Evolutionary conservation across 2,113 vertebrate species (phyloP).

Genomic region (Pituophis catenifer): DNA sequence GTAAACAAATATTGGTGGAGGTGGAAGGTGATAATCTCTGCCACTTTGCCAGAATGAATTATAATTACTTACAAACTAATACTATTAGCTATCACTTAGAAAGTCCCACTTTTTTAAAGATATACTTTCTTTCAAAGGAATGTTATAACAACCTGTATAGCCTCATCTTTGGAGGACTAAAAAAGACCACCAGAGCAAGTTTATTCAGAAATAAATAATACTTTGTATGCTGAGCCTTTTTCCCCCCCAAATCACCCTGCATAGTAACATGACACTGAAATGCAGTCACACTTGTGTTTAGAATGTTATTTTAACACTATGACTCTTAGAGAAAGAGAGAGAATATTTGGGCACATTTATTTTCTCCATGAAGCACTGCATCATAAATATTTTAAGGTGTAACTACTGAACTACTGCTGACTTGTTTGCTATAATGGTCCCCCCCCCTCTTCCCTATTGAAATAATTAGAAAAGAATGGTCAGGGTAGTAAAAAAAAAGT

Average conservation of each 20-base stretch:
- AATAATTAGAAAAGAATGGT: background rate
- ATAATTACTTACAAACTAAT: conserved; percentile 10
- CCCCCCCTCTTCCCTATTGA: background rate
- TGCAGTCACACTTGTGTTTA: conserved; percentile 11
- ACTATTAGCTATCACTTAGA: background rate
- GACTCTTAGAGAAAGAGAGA: background rate
- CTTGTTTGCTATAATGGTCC: conserved; percentile 37
- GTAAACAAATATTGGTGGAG: background rate
- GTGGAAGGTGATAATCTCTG: background rate
- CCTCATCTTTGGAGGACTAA: background rate
- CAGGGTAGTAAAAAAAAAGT: background rate
- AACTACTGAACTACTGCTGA: conserved; percentile 43
- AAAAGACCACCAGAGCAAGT: background rate
- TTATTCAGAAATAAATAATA: background rate
- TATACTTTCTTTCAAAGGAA: conserved; percentile 2
- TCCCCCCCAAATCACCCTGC: background rate
- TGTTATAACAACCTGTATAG: background rate
- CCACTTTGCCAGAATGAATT: background rate
- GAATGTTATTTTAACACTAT: conserved; percentile 13
- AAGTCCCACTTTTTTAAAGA: background rate
- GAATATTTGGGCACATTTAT: conserved; percentile 13
- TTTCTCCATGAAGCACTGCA: conserved; percentile 44
- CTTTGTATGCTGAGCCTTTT: background rate
- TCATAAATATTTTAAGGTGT: conserved; percentile 52
- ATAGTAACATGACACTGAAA: background rate